Evolutionary conservation across 2,888 invertebrate genomes (phyloP), one percentile per base, ranked within the genome.

Genomic region (Epirrhoe tristata): DNA sequence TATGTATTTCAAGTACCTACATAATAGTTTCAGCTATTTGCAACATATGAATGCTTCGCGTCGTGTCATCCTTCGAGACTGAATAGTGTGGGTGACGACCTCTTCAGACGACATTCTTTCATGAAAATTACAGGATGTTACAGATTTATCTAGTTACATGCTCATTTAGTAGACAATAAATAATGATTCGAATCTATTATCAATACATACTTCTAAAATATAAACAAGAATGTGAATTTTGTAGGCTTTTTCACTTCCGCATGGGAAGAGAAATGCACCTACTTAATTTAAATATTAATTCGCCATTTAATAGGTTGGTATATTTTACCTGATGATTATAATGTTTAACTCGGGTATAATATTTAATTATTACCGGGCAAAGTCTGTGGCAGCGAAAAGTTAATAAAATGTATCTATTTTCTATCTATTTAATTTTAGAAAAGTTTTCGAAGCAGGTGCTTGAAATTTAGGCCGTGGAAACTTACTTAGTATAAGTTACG

Each of bases 81-180:
- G n/a, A 39, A 53, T 52, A 52, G 63, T 54, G 66, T 68, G 64
- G 70, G 68, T 59, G 66, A 58, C 58, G 71, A 12, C 63, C 46
- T 51, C 14, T 58, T 48, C 14, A 32, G 34, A 16, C 12, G 24
- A 36, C 8, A 58, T 17, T 36, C 8, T 58, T 57, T 58, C 48
- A 48, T 16, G 5, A 10, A 58, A 58, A 63, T 46, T 48, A 34
- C 32, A 58, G 46, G 63, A 58, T 53, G 63, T 43, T 52, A 52
- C 14, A 39, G 50, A 56, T 62, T 55, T 53, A 34, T 6, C 12
- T 43, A 46, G 14, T n/a, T 43, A 43, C 12, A 12, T 43, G 39
- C 39, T 12, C 12, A 4, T 12, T 43, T 43, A 5, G 39, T 12
- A 10, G 10, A 39, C 10, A 3, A n/a, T n/a, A n/a, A 39, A 39